These are phyloP conservation scores for Gulo gulo DNA, from an alignment of 2,113 vertebrate genomes.

Conservation along the genomic window DNA sequence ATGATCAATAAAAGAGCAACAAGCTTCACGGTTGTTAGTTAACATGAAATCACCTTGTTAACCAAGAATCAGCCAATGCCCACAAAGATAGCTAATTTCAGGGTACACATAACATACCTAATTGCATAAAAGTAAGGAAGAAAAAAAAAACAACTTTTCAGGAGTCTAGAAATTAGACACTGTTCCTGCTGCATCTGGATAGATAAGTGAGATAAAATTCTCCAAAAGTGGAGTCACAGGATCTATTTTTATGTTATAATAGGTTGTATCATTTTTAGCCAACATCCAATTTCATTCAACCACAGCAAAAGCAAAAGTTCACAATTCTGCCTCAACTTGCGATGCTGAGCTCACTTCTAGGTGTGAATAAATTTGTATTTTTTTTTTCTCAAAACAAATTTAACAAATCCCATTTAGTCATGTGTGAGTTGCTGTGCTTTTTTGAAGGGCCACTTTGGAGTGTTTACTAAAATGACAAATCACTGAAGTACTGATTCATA, in stretches of 20 bases:
- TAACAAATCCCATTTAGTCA: slow-evolving; percentile 19
- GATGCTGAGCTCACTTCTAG: not conserved
- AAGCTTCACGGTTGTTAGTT: not conserved
- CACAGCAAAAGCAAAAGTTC: not conserved
- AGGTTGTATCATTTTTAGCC: not conserved
- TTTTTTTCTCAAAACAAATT: slow-evolving; percentile 34
- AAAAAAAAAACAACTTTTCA: not conserved
- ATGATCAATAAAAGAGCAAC: not conserved
- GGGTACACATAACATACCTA: not conserved
- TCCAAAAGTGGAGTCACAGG: not conserved
- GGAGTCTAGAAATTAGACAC: not conserved
- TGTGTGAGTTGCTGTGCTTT: not conserved
- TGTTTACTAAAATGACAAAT: not conserved
- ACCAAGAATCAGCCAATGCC: not conserved
- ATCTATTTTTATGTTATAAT: slow-evolving; percentile 29
- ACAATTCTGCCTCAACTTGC: not conserved
- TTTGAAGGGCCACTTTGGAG: not conserved
- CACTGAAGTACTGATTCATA: not conserved
- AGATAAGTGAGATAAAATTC: slow-evolving; percentile 48
- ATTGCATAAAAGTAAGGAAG: not conserved
- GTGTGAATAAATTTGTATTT: slow-evolving; percentile 36
- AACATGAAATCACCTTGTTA: not conserved
- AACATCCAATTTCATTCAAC: not conserved
- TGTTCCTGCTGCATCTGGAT: not conserved
- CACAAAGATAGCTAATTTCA: not conserved